Base-by-base conservation (phyloP, 2,113 vertebrate species). In the Microcebus jonahi region DNA sequence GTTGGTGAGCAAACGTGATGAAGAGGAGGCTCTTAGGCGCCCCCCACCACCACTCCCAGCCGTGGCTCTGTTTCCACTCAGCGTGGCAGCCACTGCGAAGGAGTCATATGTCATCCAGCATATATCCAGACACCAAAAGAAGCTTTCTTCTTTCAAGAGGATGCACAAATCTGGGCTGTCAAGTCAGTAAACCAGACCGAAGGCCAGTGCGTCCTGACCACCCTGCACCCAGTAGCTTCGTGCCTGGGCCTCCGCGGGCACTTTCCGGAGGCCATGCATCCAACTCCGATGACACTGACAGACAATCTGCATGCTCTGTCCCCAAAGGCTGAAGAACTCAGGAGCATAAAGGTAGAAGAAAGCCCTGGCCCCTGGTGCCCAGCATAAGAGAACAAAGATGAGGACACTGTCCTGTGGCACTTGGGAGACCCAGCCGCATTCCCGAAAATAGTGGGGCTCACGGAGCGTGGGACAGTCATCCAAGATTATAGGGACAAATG, bases 81-180 rank as follows among this genome's bases (percentile, higher is more conserved):
- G 6, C 17, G 17, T 89, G 67, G 29, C 15, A 79, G 65, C 68
- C 76, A 25, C 84, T 90, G 68, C 71, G 42, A 76, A 76, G 39
- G 68, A 84, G n/a, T 59, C 20, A 21, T 6, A 61, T 39, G 8
- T 77, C 61, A 89, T 15, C 34, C 0, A 57, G 67, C 25, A 59
- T 8, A 17, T 77, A 25, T 59, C 55, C 34, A 96, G 87, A 95
- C 27, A 48, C 75, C 70, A 82, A 61, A 92, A 73, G 34, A 53
- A 85, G 21, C 73, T 61, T 89, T 88, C 63, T 94, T 88, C 70
- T 92, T 81, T 73, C 71, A 81, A 90, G 53, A 88, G 23, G 39
- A 36, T 81, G 10, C 21, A 48, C 7, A 5, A 68, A 89, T 73
- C 65, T 39, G 27, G n/a, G 31, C 55, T 55, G 36, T 21, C 42